phyloP scores from a whole-genome alignment of 2,797 vertebrate genomes.

The Micropoecilia bifurca region DNA sequence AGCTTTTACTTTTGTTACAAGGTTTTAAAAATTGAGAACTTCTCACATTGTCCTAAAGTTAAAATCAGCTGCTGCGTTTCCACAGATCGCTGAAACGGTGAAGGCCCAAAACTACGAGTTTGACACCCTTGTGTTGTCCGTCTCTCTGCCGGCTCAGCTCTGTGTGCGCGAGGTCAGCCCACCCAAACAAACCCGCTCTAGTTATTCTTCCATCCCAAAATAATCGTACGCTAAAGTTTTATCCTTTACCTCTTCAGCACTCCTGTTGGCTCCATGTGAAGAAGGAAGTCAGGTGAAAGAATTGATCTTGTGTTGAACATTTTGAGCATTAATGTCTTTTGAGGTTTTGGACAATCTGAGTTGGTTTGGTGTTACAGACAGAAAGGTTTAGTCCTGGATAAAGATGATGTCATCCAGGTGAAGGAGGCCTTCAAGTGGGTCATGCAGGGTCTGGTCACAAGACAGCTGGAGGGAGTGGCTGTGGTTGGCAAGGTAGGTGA shows the following conservation, averaged over 20 bases:
- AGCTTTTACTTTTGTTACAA: neutral
- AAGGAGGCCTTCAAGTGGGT: slow-evolving; percentile 98
- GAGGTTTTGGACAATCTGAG: neutral
- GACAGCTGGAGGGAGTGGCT: slow-evolving; percentile 85
- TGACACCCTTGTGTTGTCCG: slow-evolving; percentile 88
- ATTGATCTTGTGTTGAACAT: neutral
- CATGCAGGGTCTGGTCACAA: slow-evolving; percentile 80
- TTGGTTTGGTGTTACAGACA: slow-evolving; percentile 56
- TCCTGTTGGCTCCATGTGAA: slow-evolving; percentile 83
- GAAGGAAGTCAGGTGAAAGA: slow-evolving; percentile 74
- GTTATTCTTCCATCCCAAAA: neutral
- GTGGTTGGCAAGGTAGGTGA: slow-evolving; percentile 86
- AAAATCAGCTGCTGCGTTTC: slow-evolving; percentile 8
- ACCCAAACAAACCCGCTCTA: neutral
- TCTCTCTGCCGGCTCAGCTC: slow-evolving; percentile 94
- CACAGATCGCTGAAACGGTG: slow-evolving; percentile 88
- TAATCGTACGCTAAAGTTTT: neutral
- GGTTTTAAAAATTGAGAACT: too few relatives aligned
- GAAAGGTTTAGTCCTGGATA: slow-evolving; percentile 81
- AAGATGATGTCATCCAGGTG: slow-evolving; percentile 89
- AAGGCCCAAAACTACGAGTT: slow-evolving; percentile 87
- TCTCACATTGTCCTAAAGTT: neutral
- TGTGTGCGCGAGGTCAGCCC: slow-evolving; percentile 92
- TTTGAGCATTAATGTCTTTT: neutral
- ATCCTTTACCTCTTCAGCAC: slow-evolving; percentile 60